These are phyloP conservation scores for Amphiprion ocellaris DNA, from an alignment of 2,113 vertebrate genomes.

Conservation along the genomic window DNA sequence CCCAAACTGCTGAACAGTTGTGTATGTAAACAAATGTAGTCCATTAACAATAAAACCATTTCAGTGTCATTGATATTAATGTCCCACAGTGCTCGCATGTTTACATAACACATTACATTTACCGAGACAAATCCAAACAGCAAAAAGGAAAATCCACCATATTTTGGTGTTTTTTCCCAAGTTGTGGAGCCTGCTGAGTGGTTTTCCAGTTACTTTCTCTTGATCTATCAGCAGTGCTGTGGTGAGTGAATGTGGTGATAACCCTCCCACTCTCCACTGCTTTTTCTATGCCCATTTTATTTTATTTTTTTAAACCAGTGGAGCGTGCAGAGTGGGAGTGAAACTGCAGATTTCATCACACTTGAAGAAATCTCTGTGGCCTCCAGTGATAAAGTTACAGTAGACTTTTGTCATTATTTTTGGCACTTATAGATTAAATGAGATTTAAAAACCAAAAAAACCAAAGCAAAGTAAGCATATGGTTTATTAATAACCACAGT, in stretches of 20 bases:
- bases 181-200: slow-evolving; percentile 24
- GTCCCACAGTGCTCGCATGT: no score
- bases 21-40: no score
- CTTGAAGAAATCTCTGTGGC: slow-evolving; percentile 17
- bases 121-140: no score
- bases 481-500: neutral
- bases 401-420: neutral
- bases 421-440: neutral
- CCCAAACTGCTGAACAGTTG: no score
- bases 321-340: slow-evolving; percentile 26
- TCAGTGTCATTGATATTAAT: no score
- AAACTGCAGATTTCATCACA: slow-evolving; percentile 35
- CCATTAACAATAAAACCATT: no score
- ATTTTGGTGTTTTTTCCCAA: slow-evolving; percentile 39
- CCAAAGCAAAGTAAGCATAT: neutral
- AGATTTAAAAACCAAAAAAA: neutral
- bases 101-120: no score
- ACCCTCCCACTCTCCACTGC: slow-evolving; percentile 7
- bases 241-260: slow-evolving; percentile 24
- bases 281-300: slow-evolving; percentile 12
- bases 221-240: slow-evolving; percentile 42
- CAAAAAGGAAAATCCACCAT: neutral
- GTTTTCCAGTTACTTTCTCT: slow-evolving; percentile 41
- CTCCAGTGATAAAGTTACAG: neutral
- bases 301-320: slow-evolving; percentile 8